phyloP scores from a whole-genome alignment of 2,113 vertebrate genomes.

The Hucho hucho region DNA sequence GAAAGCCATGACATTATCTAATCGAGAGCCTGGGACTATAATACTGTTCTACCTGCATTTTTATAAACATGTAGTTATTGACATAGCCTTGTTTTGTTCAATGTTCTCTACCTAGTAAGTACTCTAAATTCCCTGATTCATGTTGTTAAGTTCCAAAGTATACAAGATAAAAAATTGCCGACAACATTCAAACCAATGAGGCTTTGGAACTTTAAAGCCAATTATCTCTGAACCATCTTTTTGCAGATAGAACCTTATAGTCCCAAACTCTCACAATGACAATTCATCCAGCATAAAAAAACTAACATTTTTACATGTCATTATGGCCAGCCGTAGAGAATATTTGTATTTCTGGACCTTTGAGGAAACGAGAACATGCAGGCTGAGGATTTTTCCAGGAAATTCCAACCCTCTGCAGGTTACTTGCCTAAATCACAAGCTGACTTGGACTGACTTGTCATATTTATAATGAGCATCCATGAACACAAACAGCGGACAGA shows the following conservation, averaged over 20 bases:
- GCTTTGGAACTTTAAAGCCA: no score
- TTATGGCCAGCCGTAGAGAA: slow-evolving; percentile 9
- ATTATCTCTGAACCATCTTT: no score
- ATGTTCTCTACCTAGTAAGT: no score
- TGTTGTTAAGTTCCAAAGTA: no score
- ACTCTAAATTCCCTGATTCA: no score
- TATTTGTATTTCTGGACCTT: slow-evolving; percentile 21
- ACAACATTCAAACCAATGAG: no score
- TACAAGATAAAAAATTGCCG: no score
- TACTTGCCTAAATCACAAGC: slow-evolving; percentile 3
- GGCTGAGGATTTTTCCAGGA: not conserved
- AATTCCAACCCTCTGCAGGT: not conserved
- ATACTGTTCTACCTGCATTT: no score
- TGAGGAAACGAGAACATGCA: not conserved
- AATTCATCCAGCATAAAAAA: slow-evolving; percentile 32
- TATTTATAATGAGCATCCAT: slow-evolving; percentile 10
- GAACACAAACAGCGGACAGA: slow-evolving; percentile 1
- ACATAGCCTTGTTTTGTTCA: no score
- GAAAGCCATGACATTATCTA: slow-evolving; percentile 7
- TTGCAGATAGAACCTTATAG: no score
- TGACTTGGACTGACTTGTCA: slow-evolving; percentile 1
- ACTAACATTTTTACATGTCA: slow-evolving; percentile 30
- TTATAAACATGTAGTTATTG: no score
- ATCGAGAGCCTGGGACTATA: no score
- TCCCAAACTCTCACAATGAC: not conserved